Evolutionary conservation across 2,888 invertebrate genomes (phyloP), one percentile per base, ranked within the genome.

Genomic region (Pediacus dermestoides): DNA sequence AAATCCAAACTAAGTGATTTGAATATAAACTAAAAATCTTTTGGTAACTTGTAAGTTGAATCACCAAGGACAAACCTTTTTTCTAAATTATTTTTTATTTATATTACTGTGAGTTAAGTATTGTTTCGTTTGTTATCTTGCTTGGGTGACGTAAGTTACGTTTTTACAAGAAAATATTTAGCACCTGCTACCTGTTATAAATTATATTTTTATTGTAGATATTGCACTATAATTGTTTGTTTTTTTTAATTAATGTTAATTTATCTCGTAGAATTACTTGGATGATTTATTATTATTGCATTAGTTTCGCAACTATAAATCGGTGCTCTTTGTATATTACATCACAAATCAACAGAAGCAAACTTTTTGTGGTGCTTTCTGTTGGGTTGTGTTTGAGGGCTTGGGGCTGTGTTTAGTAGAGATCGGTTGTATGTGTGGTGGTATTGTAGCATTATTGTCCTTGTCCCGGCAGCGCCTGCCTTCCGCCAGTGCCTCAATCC

Each of bases 391-490:
- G 50, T 38, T 55, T 54, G 58, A 58, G 63, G 61, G 60, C 63
- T 60, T 53, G 55, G 53, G 54, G 55, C 41, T 42, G 34, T 25
- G 16, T 30, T 42, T 42, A 49, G 60, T 57, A 53, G 52, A 46
- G 46, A 53, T 48, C 48, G 56, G 54, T 57, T 54, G 55, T 60
- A 53, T 58, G 55, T 60, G 61, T 64, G 66, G 63, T 62, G 60
- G 64, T 55, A 57, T 54, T 53, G 54, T 57, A 57, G 51, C 53
- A 46, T 28, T 18, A 18, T 60, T 66, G 60, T 66, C 66, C 65
- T 66, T 64, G 61, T 67, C 66, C 66, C 59, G 62, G 64, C 68
- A 67, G 67, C 61, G 61, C 58, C 64, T 54, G 61, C 60, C 58
- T 47, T 46, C 63, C 52, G 63, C 60, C 62, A 63, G 64, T 59